phyloP scores from a whole-genome alignment of 2,888 invertebrate species.

The Zelleria hepariella region DNA sequence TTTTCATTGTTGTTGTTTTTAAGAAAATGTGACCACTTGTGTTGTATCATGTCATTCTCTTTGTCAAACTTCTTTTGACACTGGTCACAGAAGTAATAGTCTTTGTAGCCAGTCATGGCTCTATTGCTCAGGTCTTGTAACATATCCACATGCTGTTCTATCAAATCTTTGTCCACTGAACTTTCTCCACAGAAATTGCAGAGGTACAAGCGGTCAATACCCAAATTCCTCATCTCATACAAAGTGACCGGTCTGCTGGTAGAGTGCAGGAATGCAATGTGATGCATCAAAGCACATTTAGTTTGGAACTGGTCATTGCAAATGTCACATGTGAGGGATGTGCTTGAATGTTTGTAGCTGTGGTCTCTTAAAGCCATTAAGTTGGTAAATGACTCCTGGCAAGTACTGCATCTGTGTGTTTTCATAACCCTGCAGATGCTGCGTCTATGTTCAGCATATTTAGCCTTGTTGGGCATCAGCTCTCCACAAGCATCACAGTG shows the following conservation, averaged over 20 bases:
- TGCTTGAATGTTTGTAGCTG: conserved; percentile 36
- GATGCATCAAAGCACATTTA: conserved; percentile 45
- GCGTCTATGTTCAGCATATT: conserved; percentile 35
- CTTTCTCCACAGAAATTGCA: conserved; percentile 53
- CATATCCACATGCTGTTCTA: conserved; percentile 34
- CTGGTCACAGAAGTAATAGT: conserved; percentile 52
- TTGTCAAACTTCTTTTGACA: conserved; percentile 45
- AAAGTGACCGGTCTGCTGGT: conserved; percentile 29
- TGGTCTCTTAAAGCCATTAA: conserved; percentile 57
- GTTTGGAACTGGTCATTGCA: conserved; percentile 48
- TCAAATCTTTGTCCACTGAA: conserved; percentile 31
- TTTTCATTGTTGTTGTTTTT: conserved; percentile 26
- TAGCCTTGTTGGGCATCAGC: conserved; percentile 28
- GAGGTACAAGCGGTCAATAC: conserved; percentile 33
- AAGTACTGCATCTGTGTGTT: conserved; percentile 40
- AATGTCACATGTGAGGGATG: conserved; percentile 41
- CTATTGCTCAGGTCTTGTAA: conserved; percentile 44
- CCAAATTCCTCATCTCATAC: conserved; percentile 31
- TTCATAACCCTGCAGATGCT: conserved; percentile 34
- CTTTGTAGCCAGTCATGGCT: conserved; percentile 43
- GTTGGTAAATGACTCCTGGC: conserved; percentile 32
- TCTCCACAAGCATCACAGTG: conserved; percentile 47
- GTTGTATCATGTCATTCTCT: conserved; percentile 47
- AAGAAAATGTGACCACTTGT: conserved; percentile 55
- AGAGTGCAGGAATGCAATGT: conserved; percentile 42